These are phyloP conservation scores for Anarhynchus alexandrinus DNA, from an alignment of 2,113 vertebrate species.

Conservation along the genomic window DNA sequence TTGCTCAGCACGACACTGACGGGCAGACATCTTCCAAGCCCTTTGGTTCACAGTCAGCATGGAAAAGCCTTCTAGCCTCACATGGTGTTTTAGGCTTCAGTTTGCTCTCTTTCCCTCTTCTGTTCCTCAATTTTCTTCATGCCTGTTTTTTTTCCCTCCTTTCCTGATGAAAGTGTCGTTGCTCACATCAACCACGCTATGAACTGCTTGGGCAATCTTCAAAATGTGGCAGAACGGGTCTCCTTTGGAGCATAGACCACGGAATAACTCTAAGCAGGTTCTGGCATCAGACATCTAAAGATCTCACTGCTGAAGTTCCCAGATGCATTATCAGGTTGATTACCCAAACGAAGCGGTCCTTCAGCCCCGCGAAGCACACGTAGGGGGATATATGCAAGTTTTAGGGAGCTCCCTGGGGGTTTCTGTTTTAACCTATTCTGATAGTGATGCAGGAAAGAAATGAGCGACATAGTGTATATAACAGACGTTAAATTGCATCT, in stretches of 20 bases:
- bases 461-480: constrained; percentile 26
- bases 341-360: neutral
- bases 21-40: neutral
- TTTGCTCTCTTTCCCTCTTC: neutral
- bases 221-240: neutral
- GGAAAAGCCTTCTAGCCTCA: neutral
- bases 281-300: neutral
- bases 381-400: neutral
- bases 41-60: neutral
- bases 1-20: neutral
- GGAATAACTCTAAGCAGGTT: neutral
- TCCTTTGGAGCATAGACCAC: neutral
- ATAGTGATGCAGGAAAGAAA: constrained; percentile 11
- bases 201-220: neutral
- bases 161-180: neutral
- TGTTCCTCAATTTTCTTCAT: neutral
- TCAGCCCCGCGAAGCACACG: neutral
- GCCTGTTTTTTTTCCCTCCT: neutral
- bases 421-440: neutral
- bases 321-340: neutral
- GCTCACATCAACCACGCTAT: neutral
- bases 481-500: constrained; percentile 55
- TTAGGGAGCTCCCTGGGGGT: neutral
- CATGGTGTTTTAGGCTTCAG: neutral
- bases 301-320: neutral